Conservation (phyloP, 1,140 invertebrate genomes). For the Lepidostoma basale region DNA sequence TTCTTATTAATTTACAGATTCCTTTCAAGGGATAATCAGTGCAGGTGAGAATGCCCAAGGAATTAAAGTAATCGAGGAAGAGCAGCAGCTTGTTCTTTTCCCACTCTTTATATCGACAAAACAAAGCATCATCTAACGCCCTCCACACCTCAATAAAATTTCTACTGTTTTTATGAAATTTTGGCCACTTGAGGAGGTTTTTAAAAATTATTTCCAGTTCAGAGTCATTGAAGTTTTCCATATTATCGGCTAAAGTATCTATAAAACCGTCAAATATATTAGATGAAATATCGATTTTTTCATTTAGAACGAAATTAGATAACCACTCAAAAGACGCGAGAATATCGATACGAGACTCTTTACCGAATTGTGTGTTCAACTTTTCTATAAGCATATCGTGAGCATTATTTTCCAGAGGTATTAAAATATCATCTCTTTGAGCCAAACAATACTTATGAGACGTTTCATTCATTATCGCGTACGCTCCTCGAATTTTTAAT, state of each 20-base stretch:
- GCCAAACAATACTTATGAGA: not conserved
- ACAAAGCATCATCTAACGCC: constrained; percentile 60
- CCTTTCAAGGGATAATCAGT: constrained; percentile 55
- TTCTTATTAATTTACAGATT: constrained; percentile 58
- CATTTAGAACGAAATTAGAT: constrained; percentile 49
- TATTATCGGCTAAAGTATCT: constrained; percentile 51
- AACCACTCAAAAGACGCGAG: constrained; percentile 51
- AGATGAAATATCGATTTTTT: constrained; percentile 50
- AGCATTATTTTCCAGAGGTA: not conserved
- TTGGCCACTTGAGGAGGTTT: constrained; percentile 52
- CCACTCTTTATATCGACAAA: constrained; percentile 53
- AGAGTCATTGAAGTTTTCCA: constrained; percentile 54
- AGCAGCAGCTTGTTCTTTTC: constrained; percentile 53
- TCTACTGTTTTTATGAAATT: constrained; percentile 45
- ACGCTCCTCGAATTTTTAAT: no score
- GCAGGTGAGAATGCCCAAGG: constrained; percentile 51
- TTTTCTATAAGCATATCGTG: not conserved
- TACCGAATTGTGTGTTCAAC: constrained; percentile 17
- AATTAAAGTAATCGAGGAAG: constrained; percentile 60
- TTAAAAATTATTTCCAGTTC: constrained; percentile 53
- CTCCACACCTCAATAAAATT: constrained; percentile 64
- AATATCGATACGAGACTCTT: constrained; percentile 45
- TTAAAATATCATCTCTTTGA: not conserved
- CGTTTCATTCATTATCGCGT: no score
- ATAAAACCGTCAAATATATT: constrained; percentile 54